A percentile compares a stretch with the other conserved stretches of the same genome.
These are phyloP conservation scores for Falco concolor DNA, from an alignment of 2,797 vertebrate species.

Conservation along the genomic window DNA sequence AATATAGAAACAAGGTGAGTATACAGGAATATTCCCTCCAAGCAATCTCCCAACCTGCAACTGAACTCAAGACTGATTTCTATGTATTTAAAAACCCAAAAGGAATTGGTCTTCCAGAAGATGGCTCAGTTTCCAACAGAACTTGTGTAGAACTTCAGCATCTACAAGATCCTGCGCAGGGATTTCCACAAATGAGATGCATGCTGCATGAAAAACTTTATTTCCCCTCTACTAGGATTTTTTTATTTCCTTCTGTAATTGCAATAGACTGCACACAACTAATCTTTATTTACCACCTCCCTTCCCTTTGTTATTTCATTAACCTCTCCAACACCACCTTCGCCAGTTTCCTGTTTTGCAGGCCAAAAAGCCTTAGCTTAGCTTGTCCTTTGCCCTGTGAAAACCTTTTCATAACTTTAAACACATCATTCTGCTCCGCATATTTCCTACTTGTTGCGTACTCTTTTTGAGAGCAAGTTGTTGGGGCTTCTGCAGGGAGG, in stretches of 20 bases:
- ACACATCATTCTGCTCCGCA: not conserved
- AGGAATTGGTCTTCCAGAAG: not conserved
- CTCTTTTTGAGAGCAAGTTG: not conserved
- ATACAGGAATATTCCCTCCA: not conserved
- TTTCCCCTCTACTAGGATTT: too few species aligned
- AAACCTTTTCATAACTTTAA: not conserved
- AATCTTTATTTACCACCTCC: not conserved
- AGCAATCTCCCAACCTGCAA: not conserved
- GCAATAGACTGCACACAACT: not conserved
- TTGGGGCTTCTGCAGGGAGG: not conserved
- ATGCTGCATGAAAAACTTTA: not conserved
- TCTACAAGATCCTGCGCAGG: not conserved
- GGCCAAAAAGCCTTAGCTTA: not conserved
- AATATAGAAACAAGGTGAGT: not conserved
- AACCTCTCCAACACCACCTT: not conserved
- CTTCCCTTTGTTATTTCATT: not conserved
- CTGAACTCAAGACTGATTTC: not conserved
- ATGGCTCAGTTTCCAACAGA: not conserved
- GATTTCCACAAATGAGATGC: not conserved
- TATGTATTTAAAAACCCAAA: not conserved
- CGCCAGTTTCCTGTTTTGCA: not conserved
- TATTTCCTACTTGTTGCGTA: not conserved
- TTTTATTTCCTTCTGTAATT: not conserved
- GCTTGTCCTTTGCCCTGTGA: not conserved
- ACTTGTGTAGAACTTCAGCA: not conserved